Conservation (phyloP, 2,113 vertebrate species). For the Ptilorrhoa leucosticta region DNA sequence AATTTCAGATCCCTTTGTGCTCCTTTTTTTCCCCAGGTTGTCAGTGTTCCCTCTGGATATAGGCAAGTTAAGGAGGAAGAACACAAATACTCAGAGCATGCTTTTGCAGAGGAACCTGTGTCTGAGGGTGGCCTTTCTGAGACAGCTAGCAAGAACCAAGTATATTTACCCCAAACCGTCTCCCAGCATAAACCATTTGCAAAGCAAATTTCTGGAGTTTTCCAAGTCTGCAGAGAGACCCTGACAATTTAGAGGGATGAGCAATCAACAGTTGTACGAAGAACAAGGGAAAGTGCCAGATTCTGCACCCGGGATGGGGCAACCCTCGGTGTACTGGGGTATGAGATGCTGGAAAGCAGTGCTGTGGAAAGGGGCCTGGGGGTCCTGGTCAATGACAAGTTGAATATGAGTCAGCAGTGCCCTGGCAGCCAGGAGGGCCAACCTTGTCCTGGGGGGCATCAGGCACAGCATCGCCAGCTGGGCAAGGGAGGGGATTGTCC, state of each 20-base stretch:
- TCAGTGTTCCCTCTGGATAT: not conserved
- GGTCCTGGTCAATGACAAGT: not conserved
- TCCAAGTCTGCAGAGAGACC: not conserved
- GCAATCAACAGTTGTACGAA: not conserved
- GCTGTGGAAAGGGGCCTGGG: not conserved
- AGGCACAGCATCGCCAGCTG: rapidly evolving
- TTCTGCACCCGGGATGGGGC: not conserved
- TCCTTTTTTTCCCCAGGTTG: not conserved
- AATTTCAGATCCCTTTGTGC: not conserved
- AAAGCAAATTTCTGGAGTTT: not conserved
- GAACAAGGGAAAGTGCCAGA: not conserved
- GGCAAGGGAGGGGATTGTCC: not conserved
- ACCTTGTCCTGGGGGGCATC: rapidly evolving
- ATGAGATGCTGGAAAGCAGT: not conserved
- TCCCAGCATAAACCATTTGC: not conserved
- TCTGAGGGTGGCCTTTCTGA: not conserved
- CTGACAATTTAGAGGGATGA: not conserved
- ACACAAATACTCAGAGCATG: not conserved
- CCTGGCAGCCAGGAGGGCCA: not conserved
- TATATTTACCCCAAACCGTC: not conserved
- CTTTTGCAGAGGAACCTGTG: not conserved
- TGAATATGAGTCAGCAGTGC: not conserved
- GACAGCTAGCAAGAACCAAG: not conserved
- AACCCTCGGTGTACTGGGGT: not conserved
- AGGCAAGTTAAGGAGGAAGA: not conserved